phyloP scores from a whole-genome alignment of 2,888 invertebrate species.

The Hyposoter didymator region DNA sequence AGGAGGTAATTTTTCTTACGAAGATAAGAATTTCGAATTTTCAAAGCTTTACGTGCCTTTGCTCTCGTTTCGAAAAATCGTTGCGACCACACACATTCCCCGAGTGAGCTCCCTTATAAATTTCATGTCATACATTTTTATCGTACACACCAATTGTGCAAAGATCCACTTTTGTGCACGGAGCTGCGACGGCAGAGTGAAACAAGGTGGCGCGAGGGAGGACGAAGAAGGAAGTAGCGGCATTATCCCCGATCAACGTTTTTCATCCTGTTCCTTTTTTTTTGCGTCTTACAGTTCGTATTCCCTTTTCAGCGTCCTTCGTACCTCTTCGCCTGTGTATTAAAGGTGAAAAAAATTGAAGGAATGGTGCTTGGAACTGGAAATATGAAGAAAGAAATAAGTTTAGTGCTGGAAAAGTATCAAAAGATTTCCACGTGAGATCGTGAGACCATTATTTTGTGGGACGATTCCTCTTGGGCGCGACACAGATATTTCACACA shows the following conservation, averaged over 20 bases:
- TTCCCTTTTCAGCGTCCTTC: constrained; percentile 5
- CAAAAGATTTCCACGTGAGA: constrained; percentile 44
- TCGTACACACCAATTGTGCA: constrained; percentile 18
- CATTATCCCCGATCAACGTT: constrained; percentile 64
- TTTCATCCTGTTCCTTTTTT: constrained; percentile 35
- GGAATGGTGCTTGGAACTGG: constrained; percentile 15
- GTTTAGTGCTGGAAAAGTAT: constrained; percentile 18
- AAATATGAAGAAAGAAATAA: constrained; percentile 28
- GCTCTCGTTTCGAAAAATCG: neutral
- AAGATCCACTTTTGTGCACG: constrained; percentile 48
- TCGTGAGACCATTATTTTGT: constrained; percentile 1
- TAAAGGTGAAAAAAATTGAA: constrained; percentile 37
- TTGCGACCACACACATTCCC: neutral
- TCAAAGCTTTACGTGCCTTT: too few relatives aligned
- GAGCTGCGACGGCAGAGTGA: constrained; percentile 18
- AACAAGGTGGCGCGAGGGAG: neutral
- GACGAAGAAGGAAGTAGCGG: constrained; percentile 28
- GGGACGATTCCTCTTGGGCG: constrained; percentile 11
- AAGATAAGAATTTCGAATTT: too few relatives aligned
- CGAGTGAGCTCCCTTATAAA: neutral
- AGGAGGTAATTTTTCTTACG: too few relatives aligned
- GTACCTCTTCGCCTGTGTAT: constrained; percentile 31
- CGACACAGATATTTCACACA: neutral
- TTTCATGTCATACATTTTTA: constrained; percentile 4
- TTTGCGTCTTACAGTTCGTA: neutral